Evolutionary conservation across 2,888 invertebrate genomes (phyloP).

Genomic region (Lagria hirta): DNA sequence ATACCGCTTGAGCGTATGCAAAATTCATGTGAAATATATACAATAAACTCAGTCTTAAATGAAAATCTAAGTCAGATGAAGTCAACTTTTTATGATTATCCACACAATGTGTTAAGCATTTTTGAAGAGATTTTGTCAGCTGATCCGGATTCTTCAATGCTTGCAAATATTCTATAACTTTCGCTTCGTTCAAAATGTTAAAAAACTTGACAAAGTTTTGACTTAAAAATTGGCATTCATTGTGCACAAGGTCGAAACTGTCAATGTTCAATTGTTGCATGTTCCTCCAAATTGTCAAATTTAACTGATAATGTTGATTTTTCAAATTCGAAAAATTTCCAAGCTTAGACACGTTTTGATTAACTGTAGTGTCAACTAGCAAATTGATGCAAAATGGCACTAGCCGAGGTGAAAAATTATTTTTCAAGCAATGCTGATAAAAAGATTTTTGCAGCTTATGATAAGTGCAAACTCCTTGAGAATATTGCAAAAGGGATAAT

Average conservation of each 20-base stretch:
- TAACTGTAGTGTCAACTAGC: slow-evolving; percentile 27
- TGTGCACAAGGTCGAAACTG: slow-evolving; percentile 53
- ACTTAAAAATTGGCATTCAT: slow-evolving; percentile 34
- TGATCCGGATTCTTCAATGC: slow-evolving; percentile 22
- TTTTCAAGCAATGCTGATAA: too few species aligned
- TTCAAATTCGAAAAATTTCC: slow-evolving; percentile 57
- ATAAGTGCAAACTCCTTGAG: too few species aligned
- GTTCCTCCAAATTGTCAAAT: slow-evolving; percentile 65
- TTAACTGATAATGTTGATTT: slow-evolving; percentile 56
- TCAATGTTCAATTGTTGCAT: slow-evolving; percentile 57
- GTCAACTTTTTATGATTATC: slow-evolving; percentile 18
- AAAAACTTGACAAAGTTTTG: slow-evolving; percentile 31
- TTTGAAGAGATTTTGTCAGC: slow-evolving; percentile 29
- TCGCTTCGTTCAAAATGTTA: slow-evolving; percentile 24
- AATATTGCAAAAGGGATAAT: too few species aligned
- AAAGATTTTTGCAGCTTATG: too few species aligned
- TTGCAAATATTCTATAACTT: slow-evolving; percentile 19
- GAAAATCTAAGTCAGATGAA: slow-evolving; percentile 14
- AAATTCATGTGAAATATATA: slow-evolving; percentile 50
- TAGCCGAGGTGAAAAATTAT: too few species aligned
- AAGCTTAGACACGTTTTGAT: slow-evolving; percentile 48
- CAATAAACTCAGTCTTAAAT: slow-evolving; percentile 29
- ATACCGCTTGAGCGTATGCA: slow-evolving; percentile 59
- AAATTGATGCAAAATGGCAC: too few species aligned
- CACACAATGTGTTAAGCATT: slow-evolving; percentile 22